Evolutionary conservation across 2,888 invertebrate species (phyloP).

Genomic region (Callinectes sapidus): DNA sequence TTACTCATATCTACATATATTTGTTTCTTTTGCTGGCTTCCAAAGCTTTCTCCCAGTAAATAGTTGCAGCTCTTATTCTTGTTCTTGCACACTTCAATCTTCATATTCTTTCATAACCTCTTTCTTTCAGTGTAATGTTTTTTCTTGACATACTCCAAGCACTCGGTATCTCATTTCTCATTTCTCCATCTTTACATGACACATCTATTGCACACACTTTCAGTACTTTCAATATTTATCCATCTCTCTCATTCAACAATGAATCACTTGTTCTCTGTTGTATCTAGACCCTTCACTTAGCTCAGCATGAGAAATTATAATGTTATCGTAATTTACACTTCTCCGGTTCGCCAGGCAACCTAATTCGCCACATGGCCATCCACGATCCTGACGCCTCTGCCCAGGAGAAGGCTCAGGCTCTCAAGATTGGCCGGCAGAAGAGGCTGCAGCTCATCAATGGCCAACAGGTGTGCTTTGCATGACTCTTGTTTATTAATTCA

Average conservation of each 20-base stretch:
- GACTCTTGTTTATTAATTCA: background rate
- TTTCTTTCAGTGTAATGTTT: background rate
- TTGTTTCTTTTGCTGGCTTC: no score
- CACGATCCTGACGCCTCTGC: slow-evolving; percentile 91
- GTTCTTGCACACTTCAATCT: background rate
- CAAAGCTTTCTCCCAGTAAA: no score
- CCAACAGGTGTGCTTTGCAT: slow-evolving; percentile 75
- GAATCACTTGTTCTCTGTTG: background rate
- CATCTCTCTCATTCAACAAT: background rate
- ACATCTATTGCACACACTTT: no score
- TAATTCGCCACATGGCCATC: slow-evolving; percentile 92
- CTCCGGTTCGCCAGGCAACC: slow-evolving; percentile 79
- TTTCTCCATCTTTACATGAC: no score
- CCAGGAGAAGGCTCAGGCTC: slow-evolving; percentile 84
- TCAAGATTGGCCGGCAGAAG: slow-evolving; percentile 87
- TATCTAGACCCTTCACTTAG: background rate
- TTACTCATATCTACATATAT: no score
- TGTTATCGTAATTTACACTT: background rate
- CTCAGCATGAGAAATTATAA: background rate
- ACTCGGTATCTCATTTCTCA: no score
- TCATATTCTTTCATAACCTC: background rate
- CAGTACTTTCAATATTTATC: background rate
- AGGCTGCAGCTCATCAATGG: slow-evolving; percentile 80
- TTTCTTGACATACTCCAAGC: no score
- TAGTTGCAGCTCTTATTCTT: background rate